These are phyloP conservation scores for Pelagia noctiluca DNA, from an alignment of 30 jellyfish, hydroid and myxozoan species.

Conservation along the genomic window DNA sequence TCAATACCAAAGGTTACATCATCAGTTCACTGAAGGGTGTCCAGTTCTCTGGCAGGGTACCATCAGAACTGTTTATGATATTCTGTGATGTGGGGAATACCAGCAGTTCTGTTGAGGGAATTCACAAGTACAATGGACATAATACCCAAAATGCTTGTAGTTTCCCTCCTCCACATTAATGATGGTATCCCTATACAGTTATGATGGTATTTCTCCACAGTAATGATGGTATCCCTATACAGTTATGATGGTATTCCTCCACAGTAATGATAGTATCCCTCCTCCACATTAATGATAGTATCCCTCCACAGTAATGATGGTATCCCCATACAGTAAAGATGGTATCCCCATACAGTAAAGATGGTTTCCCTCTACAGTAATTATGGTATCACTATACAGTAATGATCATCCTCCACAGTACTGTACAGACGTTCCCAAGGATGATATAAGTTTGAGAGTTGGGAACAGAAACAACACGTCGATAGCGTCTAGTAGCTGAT, in stretches of 20 bases:
- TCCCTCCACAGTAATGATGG: conserved; percentile 1
- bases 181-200: not conserved
- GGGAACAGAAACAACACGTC: too few species aligned
- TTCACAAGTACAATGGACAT: not conserved
- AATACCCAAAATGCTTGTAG: too few species aligned
- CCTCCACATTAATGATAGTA: not conserved
- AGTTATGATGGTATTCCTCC: not conserved
- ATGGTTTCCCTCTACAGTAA: not conserved
- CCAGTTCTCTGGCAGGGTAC: not conserved
- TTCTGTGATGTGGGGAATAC: not conserved
- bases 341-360: too few species aligned
- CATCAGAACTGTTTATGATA: not conserved
- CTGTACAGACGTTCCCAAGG: too few species aligned
- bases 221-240: not conserved
- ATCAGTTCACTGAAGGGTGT: too few species aligned
- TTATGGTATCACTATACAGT: not conserved
- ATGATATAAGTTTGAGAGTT: too few species aligned
- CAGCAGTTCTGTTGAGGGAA: not conserved
- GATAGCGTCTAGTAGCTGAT: too few species aligned
- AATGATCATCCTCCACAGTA: not conserved
- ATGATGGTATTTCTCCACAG: not conserved
- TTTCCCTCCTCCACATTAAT: not conserved
- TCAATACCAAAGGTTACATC: too few species aligned
- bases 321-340: not conserved
- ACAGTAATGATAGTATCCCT: not conserved